phyloP scores from a whole-genome alignment of 1,140 invertebrate species.

The Micrasema minimum region DNA sequence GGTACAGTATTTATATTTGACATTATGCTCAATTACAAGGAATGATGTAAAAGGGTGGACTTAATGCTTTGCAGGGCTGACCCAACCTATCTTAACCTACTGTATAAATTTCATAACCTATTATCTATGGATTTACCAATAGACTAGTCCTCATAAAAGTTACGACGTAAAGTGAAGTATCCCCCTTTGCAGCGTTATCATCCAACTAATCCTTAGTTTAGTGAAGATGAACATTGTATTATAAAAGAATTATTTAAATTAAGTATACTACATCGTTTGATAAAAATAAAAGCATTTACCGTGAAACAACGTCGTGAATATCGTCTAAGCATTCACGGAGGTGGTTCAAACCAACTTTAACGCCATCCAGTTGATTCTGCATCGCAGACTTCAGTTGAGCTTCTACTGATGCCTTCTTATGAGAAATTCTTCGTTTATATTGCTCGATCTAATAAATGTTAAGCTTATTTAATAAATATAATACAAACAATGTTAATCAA shows the following conservation, averaged over 20 bases:
- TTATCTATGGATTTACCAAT: no score
- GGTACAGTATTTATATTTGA: background rate
- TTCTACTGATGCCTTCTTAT: constrained; percentile 95
- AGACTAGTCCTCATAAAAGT: no score
- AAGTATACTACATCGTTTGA: no score
- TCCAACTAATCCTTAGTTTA: no score
- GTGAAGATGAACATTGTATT: no score
- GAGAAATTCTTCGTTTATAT: constrained; percentile 80
- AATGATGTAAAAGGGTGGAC: background rate
- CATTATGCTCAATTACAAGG: background rate
- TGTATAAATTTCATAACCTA: no score
- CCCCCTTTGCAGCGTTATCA: no score
- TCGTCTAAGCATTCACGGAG: constrained; percentile 85
- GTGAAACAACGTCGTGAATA: constrained; percentile 79
- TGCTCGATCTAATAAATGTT: constrained; percentile 75
- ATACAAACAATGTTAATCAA: background rate
- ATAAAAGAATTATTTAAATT: no score
- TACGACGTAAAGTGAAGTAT: no score
- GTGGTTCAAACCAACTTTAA: constrained; percentile 92
- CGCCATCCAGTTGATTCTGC: constrained; percentile 97
- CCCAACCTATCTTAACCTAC: no score
- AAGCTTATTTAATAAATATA: background rate
- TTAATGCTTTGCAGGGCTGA: background rate
- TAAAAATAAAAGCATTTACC: constrained; percentile 56
- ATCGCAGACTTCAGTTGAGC: constrained; percentile 98